Percentiles rank a stretch among this genome's conserved stretches.
Conservation (phyloP, 2,888 invertebrate species). For the Pteria penguin region DNA sequence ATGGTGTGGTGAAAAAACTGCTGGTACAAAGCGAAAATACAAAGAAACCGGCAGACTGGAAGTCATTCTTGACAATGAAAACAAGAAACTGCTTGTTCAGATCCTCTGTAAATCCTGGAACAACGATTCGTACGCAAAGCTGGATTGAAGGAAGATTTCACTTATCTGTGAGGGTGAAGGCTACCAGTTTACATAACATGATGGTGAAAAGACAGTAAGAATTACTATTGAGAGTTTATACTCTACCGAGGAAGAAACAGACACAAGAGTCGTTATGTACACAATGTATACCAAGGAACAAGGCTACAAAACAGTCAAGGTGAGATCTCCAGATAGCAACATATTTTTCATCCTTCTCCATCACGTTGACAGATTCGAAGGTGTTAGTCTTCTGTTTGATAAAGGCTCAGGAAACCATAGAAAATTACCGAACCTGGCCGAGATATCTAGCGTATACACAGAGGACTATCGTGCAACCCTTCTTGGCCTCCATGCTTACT, state of each 20-base stretch:
- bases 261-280: conserved; percentile 35
- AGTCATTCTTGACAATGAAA: conserved; percentile 32
- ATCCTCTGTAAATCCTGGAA: neutral
- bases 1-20: conserved; percentile 22
- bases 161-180: conserved; percentile 30
- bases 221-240: conserved; percentile 16
- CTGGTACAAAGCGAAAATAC: conserved; percentile 17
- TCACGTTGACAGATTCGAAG: conserved; percentile 18
- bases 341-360: conserved; percentile 42
- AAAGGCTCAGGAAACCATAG: conserved; percentile 28
- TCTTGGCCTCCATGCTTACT: conserved; percentile 38
- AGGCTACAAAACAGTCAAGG: conserved; percentile 29
- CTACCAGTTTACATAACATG: conserved; percentile 19
- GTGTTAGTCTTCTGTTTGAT: conserved; percentile 29
- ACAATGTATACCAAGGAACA: conserved; percentile 22
- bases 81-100: conserved; percentile 15
- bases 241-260: conserved; percentile 41
- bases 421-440: conserved; percentile 28
- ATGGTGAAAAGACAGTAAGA: conserved; percentile 21
- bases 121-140: too few species aligned
- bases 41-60: conserved; percentile 34
- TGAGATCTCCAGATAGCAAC: conserved; percentile 44
- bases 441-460: conserved; percentile 8
- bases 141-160: conserved; percentile 6
- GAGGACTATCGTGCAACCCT: conserved; percentile 21